These are phyloP conservation scores for Distichodus sexfasciatus DNA, from an alignment of 2,797 vertebrate species.

Conservation along the genomic window DNA sequence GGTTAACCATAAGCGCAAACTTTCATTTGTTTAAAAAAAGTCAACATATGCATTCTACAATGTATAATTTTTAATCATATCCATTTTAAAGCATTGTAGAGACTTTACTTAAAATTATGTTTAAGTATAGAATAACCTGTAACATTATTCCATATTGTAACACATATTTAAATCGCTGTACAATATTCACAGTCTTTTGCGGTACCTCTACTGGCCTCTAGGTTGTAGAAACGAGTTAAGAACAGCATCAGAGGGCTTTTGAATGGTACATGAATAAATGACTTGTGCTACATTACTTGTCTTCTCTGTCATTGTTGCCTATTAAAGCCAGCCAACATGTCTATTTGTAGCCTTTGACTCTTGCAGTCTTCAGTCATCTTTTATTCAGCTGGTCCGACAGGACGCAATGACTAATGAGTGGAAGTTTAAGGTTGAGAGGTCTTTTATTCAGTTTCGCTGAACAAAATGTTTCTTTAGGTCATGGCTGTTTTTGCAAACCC, in stretches of 20 bases:
- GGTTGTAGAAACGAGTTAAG: not conserved
- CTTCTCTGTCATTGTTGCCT: not conserved
- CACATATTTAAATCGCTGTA: not conserved
- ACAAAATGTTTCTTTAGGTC: conserved; percentile 3
- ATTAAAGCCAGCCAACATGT: not conserved
- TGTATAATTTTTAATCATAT: too few species aligned
- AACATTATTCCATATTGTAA: not conserved
- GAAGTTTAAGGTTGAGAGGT: not conserved
- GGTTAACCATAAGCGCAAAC: not conserved
- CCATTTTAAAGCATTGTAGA: too few species aligned
- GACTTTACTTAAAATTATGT: too few species aligned
- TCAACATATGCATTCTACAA: too few species aligned
- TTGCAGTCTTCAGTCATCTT: not conserved
- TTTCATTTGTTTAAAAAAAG: not conserved
- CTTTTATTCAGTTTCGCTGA: not conserved
- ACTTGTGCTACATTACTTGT: not conserved
- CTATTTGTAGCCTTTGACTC: not conserved
- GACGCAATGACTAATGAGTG: not conserved
- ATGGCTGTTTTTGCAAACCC: not conserved
- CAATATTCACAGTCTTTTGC: conserved; percentile 11
- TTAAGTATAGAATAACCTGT: too few species aligned
- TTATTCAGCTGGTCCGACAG: not conserved
- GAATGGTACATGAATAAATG: not conserved
- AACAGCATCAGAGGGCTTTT: not conserved
- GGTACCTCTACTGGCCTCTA: conserved; percentile 1